Conservation (phyloP, 2,888 invertebrate genomes). For the Noctua comes region DNA sequence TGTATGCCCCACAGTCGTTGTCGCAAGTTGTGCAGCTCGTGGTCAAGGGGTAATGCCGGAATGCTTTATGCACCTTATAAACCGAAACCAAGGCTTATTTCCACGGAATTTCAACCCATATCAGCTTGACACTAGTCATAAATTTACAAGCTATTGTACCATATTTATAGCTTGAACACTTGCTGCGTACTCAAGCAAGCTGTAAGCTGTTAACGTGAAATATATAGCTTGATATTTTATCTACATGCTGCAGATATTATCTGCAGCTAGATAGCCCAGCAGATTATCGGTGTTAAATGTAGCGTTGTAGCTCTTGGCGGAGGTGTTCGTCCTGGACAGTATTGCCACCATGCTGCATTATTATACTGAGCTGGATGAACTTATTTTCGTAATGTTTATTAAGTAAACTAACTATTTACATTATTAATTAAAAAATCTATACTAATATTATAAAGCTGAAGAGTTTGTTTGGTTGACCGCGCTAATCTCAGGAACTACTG, state of each 20-base stretch:
- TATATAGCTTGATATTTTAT: conserved; percentile 22
- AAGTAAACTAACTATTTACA: no score
- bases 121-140: neutral
- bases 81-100: neutral
- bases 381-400: no score
- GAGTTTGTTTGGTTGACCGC: no score
- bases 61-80: no score
- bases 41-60: neutral
- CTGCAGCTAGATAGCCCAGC: no score
- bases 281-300: no score
- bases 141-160: conserved; percentile 25
- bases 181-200: conserved; percentile 14
- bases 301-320: no score
- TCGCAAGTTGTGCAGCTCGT: neutral
- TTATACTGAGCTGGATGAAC: no score
- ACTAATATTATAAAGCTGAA: no score
- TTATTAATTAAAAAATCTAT: no score
- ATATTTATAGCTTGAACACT: conserved; percentile 31
- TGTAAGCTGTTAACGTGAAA: conserved; percentile 21
- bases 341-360: neutral
- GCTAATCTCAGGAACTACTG: no score
- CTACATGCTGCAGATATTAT: conserved; percentile 15
- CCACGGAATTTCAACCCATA: neutral
- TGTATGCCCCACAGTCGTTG: neutral
- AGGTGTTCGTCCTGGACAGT: neutral